Percentiles rank a stretch among this genome's conserved stretches.
Evolutionary conservation across 2,113 vertebrate species (phyloP).

Genomic region (Tenrec ecaudatus): DNA sequence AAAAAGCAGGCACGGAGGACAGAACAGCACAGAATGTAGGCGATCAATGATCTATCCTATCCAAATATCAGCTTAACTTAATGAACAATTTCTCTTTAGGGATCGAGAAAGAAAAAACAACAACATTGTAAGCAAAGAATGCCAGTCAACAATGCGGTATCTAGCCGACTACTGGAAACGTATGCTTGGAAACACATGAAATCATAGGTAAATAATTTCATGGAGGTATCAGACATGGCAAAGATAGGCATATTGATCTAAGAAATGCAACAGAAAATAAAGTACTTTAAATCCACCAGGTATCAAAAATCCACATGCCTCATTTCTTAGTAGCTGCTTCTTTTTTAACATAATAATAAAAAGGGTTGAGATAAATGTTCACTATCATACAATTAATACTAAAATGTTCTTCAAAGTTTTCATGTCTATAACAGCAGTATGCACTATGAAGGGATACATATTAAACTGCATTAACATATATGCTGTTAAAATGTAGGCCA

Average conservation of each 20-base stretch:
- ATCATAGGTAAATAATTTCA: not conserved
- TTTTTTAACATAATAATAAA: not conserved
- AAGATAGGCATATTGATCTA: not conserved
- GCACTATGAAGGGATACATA: not conserved
- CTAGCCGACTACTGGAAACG: not conserved
- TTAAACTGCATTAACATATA: not conserved
- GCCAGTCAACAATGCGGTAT: not conserved
- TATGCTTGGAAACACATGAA: not conserved
- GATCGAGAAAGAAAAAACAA: not conserved
- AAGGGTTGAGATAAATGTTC: too few species aligned
- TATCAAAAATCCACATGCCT: not conserved
- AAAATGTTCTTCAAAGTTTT: not conserved
- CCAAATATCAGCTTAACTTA: constrained; percentile 16
- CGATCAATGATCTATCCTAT: not conserved
- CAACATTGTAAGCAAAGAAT: not conserved
- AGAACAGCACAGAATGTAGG: not conserved
- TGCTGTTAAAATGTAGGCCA: constrained; percentile 9
- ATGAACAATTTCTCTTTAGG: not conserved
- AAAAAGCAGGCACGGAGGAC: not conserved
- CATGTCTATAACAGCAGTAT: not conserved
- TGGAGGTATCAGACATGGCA: not conserved
- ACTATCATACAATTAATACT: not conserved
- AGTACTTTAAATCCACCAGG: not conserved
- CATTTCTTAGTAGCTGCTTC: not conserved
- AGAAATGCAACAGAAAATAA: not conserved